Conservation (phyloP, 2,797 vertebrate species). For the Urophycis tenuis region DNA sequence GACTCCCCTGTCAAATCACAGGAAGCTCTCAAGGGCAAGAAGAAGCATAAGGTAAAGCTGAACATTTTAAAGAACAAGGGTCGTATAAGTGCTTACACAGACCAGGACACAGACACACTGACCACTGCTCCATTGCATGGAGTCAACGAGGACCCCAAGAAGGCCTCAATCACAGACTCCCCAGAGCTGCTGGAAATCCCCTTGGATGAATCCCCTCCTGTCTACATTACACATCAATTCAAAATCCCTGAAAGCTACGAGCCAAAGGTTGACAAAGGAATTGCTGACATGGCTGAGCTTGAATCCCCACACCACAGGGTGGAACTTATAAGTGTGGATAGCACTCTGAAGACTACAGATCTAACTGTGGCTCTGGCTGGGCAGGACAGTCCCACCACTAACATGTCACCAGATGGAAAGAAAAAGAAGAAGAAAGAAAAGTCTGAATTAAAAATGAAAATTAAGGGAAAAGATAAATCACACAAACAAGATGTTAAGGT, state of each 20-base stretch:
- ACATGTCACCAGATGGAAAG: constrained; percentile 54
- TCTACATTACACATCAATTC: constrained; percentile 34
- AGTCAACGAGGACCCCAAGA: constrained; percentile 43
- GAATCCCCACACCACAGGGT: constrained; percentile 64
- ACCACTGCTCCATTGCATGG: constrained; percentile 43
- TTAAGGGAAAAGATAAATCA: constrained; percentile 64
- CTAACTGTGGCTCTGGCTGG: constrained; percentile 52
- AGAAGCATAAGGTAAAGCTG: constrained; percentile 71
- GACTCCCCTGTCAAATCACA: constrained; percentile 76
- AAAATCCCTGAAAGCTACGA: constrained; percentile 43
- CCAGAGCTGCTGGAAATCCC: constrained; percentile 50
- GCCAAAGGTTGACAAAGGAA: constrained; percentile 46
- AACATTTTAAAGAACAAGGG: constrained; percentile 70
- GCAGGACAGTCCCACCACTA: constrained; percentile 30
- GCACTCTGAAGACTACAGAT: constrained; percentile 67
- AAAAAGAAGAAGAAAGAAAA: constrained; percentile 63
- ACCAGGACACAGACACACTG: constrained; percentile 57
- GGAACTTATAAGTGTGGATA: constrained; percentile 64
- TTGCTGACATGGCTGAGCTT: constrained; percentile 40
- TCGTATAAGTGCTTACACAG: constrained; percentile 72
- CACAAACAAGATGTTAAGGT: constrained; percentile 55
- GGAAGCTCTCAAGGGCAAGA: constrained; percentile 67
- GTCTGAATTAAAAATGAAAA: constrained; percentile 67
- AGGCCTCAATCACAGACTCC: constrained; percentile 50
- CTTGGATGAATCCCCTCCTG: constrained; percentile 41